Base-by-base conservation (phyloP, 1,140 invertebrate species). In the Chionoecetes opilio region DNA sequence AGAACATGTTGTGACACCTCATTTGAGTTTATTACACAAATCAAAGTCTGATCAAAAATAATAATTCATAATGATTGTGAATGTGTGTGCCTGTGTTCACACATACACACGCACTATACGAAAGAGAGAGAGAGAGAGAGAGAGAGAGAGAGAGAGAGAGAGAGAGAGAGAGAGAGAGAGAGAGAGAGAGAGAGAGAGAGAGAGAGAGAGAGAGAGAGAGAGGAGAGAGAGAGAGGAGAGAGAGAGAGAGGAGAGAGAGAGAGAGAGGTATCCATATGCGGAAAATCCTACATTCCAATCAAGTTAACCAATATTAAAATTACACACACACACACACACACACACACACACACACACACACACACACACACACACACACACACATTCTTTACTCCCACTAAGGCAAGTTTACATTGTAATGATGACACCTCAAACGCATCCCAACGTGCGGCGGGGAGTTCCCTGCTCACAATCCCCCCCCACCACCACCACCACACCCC, bases 321-420 rank as follows among this genome's bases (percentile, higher is more conserved):
- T 9, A 26, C 63, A 21, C 63, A 21, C 63, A 21, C 63, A n/a
- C 17, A 63, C 53, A 63, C 53, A 63, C 53, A 63, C 53, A 63
- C 53, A 63, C 53, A 63, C 53, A 63, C 53, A 63, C 53, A 63
- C 53, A 63, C 53, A 63, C 53, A 63, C 53, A 63, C 53, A 63
- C 53, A 63, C 53, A 63, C 53, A 63, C 53, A 63, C 63, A n/a
- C 63, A 75, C 63, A 75, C 63, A 75, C 63, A 75, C 63, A 75
- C 63, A 75, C 63, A 21, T n/a, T n/a, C 8, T 75, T 26, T 75
- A n/a, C 21, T 75, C 63, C n/a, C n/a, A n/a, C n/a, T n/a, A n/a
- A n/a, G n/a, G n/a, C n/a, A n/a, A n/a, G n/a, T n/a, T n/a, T n/a
- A n/a, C n/a, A n/a, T n/a, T n/a, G n/a, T n/a, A n/a, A 75, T 0